Evolutionary conservation across 2,888 invertebrate genomes (phyloP).

Genomic region (Kryphioiulus occultus): DNA sequence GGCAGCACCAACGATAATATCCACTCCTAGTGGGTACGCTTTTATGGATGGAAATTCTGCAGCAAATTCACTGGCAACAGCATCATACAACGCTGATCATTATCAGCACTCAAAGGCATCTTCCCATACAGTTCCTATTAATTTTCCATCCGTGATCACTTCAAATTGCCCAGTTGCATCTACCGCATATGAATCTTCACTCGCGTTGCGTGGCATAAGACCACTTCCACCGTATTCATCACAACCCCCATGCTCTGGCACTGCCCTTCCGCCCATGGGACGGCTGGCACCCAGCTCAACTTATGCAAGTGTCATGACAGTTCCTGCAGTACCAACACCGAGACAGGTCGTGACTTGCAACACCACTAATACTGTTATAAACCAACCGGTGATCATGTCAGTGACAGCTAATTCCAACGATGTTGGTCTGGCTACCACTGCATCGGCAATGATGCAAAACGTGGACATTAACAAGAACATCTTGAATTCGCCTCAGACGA

Average conservation of each 20-base stretch:
- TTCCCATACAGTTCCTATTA: constrained; percentile 1
- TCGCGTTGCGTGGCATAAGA: background rate
- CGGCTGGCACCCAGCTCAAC: background rate
- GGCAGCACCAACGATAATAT: background rate
- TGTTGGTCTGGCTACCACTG: constrained; percentile 12
- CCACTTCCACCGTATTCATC: background rate
- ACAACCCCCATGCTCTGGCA: background rate
- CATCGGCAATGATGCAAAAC: constrained; percentile 49
- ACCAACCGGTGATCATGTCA: constrained; percentile 54
- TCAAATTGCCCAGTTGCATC: background rate
- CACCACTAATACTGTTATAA: constrained; percentile 54
- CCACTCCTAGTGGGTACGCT: background rate
- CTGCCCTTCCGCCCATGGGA: background rate
- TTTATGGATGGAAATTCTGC: background rate
- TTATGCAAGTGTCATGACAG: constrained; percentile 21
- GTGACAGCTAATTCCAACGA: constrained; percentile 51
- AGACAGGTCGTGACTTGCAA: constrained; percentile 51
- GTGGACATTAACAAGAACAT: constrained; percentile 41
- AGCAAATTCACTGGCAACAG: background rate
- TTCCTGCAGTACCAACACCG: constrained; percentile 4
- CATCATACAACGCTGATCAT: background rate
- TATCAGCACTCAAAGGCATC: background rate
- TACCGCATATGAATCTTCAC: background rate
- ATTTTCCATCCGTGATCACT: constrained; percentile 32
- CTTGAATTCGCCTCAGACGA: constrained; percentile 43